Evolutionary conservation across 2,888 invertebrate genomes (phyloP), one percentile per base, ranked within the genome.

Genomic region (Sminthurides aquaticus): DNA sequence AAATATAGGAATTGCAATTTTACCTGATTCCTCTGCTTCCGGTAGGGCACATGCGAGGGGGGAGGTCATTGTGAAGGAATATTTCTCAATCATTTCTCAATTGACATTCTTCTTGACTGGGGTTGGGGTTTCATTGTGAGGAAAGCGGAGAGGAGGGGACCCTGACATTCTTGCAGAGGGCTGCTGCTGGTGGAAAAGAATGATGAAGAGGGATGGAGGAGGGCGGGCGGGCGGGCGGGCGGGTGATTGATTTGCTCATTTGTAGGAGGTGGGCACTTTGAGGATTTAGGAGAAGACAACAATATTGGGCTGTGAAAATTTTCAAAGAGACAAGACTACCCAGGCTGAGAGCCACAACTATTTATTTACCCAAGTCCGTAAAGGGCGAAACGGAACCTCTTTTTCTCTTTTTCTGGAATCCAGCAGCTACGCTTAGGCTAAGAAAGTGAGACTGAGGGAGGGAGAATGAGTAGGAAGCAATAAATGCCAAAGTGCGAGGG

Each of bases 181-280:
- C 22, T 15, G 26, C 5, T 18, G 3, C 57, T 25, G 11, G 25
- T 57, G 22, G 26, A 20, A 15, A 27, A 57, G 22, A 57, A 57
- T 11, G 5, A 15, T 57, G 57, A 18, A 24, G 22, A 18, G 15
- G 11, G 26, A 27, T 57, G 25, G 54, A 20, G 8, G 20, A 52
- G 54, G n/a, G 5, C 54, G 54, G 20, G 24, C 11, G 8, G 24
- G 5, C 54, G n/a, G 54, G 5, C 43, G 15, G 5, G 5, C 8
- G 43, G 15, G 52, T 52, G 52, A 52, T 52, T 52, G 52, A 52
- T 52, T 52, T 52, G 15, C 22, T 20, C 52, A 20, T 52, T 22
- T 52, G 52, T 22, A 52, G 20, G 22, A 26, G 57, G 57, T 27
- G 25, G 57, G 57, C 11, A 25, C 11, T 25, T 8, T 22, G 8